Base-by-base conservation (phyloP, 2,888 invertebrate genomes). In the Drepana falcataria region DNA sequence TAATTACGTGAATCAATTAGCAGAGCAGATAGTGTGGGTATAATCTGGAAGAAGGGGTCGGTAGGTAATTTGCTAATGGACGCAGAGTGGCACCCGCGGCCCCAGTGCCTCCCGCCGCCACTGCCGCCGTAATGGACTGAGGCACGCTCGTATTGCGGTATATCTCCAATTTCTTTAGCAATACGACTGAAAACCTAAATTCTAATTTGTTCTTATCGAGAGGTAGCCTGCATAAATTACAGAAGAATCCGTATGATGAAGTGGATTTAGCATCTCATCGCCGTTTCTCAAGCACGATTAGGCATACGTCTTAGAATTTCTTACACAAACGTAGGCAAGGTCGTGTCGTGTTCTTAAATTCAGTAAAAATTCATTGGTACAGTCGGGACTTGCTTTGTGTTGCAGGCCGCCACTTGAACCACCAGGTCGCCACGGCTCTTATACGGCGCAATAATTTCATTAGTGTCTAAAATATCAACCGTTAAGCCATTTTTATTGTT, bases 1-100 rank as follows among this genome's bases (percentile, higher is more conserved):
- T 69, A 65, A 68, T 74, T 74, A 69, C 73, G 64, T 70, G 73
- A 74, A 79, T 78, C 87, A 88, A 88, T 88, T 88, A 88, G 83
- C 74, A 75, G 74, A 71, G 82, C 85, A 85, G 79, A 79, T 69
- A 67, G 73, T 64, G 64, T 63, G 63, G 75, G 79, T 73, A 82
- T 85, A 87, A 89, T 89, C 88, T 87, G 87, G 82, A 83, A 83
- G 85, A 85, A 87, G 85, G 87, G 87, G 85, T 67, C 68, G 67
- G 68, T 68, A 65, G 76, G 76, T 90, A 90, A 90, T 91, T 91
- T 90, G 82, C 81, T 90, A 90, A 91, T 91, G 90, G 90, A 84
- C 59, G 59, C 53, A 61, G 59, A 56, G 59, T 61, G 56, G 71
- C 64, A 66, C 71, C 74, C 71, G 70, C 59, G 57, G 55, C 61